These are phyloP conservation scores for Paratrypauchen microcephalus DNA, from an alignment of 2,797 vertebrate species.

Conservation along the genomic window DNA sequence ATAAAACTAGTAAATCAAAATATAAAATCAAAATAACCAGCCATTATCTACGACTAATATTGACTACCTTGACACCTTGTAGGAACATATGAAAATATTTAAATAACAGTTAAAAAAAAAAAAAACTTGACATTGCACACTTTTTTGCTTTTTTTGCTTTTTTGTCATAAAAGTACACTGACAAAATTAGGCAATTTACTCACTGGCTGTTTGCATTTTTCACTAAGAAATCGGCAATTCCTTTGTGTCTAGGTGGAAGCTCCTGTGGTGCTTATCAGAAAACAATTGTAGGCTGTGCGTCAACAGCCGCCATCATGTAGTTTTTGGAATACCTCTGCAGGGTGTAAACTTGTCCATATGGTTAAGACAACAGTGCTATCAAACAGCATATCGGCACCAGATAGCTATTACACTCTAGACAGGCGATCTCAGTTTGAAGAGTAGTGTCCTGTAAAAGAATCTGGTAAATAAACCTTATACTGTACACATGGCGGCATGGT, in stretches of 20 bases:
- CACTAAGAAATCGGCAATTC: slow-evolving; percentile 1
- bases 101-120: background rate
- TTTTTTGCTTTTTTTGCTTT: background rate
- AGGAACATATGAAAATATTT: no score
- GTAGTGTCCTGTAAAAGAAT: background rate
- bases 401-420: background rate
- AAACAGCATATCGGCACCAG: background rate
- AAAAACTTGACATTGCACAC: background rate
- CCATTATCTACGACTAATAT: background rate
- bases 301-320: slow-evolving; percentile 17
- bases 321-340: slow-evolving; percentile 23
- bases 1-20: background rate
- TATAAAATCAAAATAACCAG: background rate
- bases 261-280: slow-evolving; percentile 31
- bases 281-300: slow-evolving; percentile 2
- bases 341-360: slow-evolving; percentile 20
- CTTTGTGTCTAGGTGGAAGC: slow-evolving; percentile 5
- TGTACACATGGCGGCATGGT: background rate
- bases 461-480: slow-evolving; percentile 1
- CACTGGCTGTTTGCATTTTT: background rate
- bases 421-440: background rate
- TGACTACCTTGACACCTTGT: no score
- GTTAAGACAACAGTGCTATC: slow-evolving; percentile 10
- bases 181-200: background rate
- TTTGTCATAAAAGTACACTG: background rate